These are phyloP conservation scores for Pararge aegeria DNA, from an alignment of 1,140 invertebrate species.

Conservation along the genomic window DNA sequence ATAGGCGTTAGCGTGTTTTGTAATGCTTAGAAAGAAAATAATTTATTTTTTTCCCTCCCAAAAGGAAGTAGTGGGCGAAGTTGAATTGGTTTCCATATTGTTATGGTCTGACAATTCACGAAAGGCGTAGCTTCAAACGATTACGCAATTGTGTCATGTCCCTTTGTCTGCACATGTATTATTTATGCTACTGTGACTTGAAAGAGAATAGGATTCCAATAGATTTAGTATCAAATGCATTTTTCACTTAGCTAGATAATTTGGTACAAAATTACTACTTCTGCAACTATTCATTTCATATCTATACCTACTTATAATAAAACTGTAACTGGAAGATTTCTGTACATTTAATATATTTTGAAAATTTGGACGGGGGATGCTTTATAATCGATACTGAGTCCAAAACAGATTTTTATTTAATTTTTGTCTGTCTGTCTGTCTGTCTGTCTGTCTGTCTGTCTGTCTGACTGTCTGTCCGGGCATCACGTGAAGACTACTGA, in stretches of 20 bases:
- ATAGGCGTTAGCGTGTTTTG: constrained; percentile 12
- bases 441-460: too few species aligned
- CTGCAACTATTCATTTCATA: neutral
- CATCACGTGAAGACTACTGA: too few species aligned
- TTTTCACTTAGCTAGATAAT: neutral
- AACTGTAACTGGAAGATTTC: too few species aligned
- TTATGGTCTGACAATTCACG: constrained; percentile 31
- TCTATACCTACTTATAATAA: too few species aligned
- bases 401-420: too few species aligned
- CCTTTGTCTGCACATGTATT: constrained; percentile 20
- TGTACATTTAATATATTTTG: too few species aligned
- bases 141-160: constrained; percentile 27
- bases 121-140: constrained; percentile 25
- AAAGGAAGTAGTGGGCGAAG: constrained; percentile 33
- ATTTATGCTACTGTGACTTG: constrained; percentile 8
- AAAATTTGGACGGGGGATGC: too few species aligned
- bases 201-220: neutral
- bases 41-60: constrained; percentile 24
- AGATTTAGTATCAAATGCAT: neutral
- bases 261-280: too few species aligned
- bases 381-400: too few species aligned
- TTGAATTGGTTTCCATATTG: constrained; percentile 29
- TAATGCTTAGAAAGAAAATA: constrained; percentile 23
- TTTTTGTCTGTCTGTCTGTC: too few species aligned
- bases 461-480: too few species aligned